A percentile compares a stretch with the other conserved stretches of the same genome.
Evolutionary conservation across 2,113 vertebrate species (phyloP).

Genomic region (Myrmophylax atrothorax): DNA sequence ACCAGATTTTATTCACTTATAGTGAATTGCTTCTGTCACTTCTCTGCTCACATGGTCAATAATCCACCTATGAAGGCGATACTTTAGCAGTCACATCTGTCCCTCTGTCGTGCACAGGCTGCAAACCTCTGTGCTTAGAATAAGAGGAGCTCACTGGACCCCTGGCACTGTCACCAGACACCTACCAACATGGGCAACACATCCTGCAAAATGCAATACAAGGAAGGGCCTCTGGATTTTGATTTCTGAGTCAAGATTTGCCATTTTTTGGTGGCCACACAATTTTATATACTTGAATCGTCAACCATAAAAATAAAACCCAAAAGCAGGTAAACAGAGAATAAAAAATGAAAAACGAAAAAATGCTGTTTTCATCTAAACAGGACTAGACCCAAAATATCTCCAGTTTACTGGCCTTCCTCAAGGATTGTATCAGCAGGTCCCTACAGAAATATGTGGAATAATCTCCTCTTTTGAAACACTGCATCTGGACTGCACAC

Average conservation of each 20-base stretch:
- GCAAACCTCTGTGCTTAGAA: not conserved
- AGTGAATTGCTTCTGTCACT: not conserved
- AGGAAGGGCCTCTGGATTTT: not conserved
- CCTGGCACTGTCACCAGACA: not conserved
- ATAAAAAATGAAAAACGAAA: not conserved
- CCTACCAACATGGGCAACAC: accelerated
- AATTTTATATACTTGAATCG: not conserved
- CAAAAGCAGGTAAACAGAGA: not conserved
- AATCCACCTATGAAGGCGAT: not conserved
- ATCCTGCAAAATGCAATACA: not conserved
- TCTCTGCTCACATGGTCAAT: not conserved
- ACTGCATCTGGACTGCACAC: not conserved
- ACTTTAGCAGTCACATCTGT: not conserved
- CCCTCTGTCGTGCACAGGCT: accelerated
- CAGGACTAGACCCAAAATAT: not conserved
- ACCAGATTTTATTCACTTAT: not conserved
- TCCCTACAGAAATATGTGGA: not conserved
- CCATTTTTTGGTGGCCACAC: not conserved
- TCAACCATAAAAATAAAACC: not conserved
- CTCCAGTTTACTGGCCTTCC: not conserved
- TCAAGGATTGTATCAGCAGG: not conserved
- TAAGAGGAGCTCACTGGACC: not conserved
- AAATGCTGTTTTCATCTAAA: not conserved
- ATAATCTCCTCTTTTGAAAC: not conserved
- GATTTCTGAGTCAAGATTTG: not conserved